Percentiles rank a stretch among this genome's conserved stretches.
These are phyloP conservation scores for Dascyllus trimaculatus DNA, from an alignment of 2,113 vertebrate genomes.

Conservation along the genomic window DNA sequence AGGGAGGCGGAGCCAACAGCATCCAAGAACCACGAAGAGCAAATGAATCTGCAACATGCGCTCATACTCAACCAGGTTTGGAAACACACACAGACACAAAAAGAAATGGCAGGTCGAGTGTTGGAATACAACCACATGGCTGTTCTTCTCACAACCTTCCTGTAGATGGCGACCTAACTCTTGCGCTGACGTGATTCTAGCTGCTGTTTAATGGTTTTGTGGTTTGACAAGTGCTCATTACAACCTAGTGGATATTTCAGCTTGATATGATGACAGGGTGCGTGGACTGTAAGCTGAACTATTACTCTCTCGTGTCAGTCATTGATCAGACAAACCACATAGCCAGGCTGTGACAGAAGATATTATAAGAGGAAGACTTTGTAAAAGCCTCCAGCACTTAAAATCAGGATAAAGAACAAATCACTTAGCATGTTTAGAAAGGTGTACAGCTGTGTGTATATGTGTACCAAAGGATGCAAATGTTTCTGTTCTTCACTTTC, in stretches of 20 bases:
- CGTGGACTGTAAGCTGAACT: neutral
- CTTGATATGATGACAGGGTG: constrained; percentile 6
- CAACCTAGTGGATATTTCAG: constrained; percentile 15
- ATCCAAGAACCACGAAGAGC: constrained; percentile 81
- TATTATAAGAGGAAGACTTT: neutral
- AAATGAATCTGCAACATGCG: constrained; percentile 84
- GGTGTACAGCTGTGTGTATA: constrained; percentile 12
- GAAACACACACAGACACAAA: neutral
- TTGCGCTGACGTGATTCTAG: neutral
- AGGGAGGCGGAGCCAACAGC: constrained; percentile 69
- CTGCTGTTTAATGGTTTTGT: neutral
- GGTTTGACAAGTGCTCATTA: constrained; percentile 23
- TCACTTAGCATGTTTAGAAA: neutral
- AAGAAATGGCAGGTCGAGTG: neutral
- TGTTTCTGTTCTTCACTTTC: neutral
- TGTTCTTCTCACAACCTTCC: constrained; percentile 33
- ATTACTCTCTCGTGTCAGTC: neutral
- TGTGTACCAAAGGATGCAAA: neutral
- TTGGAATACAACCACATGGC: neutral
- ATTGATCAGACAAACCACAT: constrained; percentile 18
- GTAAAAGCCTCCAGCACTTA: neutral
- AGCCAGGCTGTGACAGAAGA: neutral
- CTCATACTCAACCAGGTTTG: constrained; percentile 87
- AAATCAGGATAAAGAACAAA: constrained; percentile 13
- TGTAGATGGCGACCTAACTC: constrained; percentile 67